These are phyloP conservation scores for Sternarchorhynchus goeldii DNA, from an alignment of 2,797 vertebrate species.

Conservation along the genomic window DNA sequence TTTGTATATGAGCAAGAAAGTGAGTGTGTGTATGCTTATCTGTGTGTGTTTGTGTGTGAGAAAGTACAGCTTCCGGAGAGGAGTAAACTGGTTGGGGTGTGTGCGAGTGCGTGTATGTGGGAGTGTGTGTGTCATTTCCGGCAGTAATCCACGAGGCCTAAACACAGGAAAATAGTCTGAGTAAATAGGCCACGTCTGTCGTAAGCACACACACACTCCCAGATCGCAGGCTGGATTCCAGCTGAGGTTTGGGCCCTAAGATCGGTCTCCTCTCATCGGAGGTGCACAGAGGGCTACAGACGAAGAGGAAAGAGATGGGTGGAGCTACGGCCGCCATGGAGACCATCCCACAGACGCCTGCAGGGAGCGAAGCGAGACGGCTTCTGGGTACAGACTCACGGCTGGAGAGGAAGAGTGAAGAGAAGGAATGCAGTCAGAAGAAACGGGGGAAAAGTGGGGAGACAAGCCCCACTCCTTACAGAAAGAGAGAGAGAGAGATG, in stretches of 20 bases:
- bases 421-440: constrained; percentile 33
- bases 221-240: constrained; percentile 21
- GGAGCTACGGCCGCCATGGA: no score
- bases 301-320: background rate
- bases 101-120: constrained; percentile 37
- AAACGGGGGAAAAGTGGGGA: constrained; percentile 37
- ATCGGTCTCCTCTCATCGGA: constrained; percentile 4
- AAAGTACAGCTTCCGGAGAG: constrained; percentile 70
- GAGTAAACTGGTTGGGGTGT: constrained; percentile 54
- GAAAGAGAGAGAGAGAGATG: constrained; percentile 30
- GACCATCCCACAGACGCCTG: no score
- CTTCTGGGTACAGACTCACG: background rate
- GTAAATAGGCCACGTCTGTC: constrained; percentile 68
- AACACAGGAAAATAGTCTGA: constrained; percentile 79
- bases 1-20: constrained; percentile 51
- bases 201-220: constrained; percentile 1
- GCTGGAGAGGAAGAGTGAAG: constrained; percentile 1
- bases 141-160: constrained; percentile 68
- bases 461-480: constrained; percentile 42
- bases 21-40: constrained; percentile 47
- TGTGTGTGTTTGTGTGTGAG: constrained; percentile 29
- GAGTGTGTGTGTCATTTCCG: constrained; percentile 53
- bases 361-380: background rate
- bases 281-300: no score
- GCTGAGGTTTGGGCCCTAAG: constrained; percentile 9